Base-by-base conservation (phyloP, 30 jellyfish, hydroid and myxozoan species). In the Nemopilema nomurai region DNA sequence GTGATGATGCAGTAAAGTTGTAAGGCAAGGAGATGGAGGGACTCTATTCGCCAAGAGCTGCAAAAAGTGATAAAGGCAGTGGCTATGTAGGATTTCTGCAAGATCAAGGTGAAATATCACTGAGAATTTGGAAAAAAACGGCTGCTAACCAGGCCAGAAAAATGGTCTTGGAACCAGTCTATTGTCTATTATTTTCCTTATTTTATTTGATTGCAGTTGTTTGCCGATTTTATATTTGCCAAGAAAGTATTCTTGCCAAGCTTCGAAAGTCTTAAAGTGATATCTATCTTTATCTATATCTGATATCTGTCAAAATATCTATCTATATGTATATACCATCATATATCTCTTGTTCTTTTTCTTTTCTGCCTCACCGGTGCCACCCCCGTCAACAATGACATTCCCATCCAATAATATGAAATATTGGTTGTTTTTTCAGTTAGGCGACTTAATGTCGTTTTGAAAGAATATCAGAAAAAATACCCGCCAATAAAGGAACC, bases 391-490 rank as follows among this genome's bases (percentile, higher is more conserved):
- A n/a, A n/a, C n/a, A n/a, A n/a, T n/a, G n/a, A n/a, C n/a, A n/a
- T n/a, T n/a, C n/a, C n/a, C n/a, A n/a, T n/a, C n/a, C n/a, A n/a
- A n/a, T n/a, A n/a, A n/a, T n/a, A n/a, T n/a, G n/a, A n/a, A n/a
- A n/a, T n/a, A n/a, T n/a, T 13, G 57, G 16, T 51, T 65, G 27
- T 31, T 32, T 70, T 52, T 32, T 31, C 83, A 93, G 98, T 93
- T 9, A 66, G 89, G 51, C 77, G 98, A 74, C 82, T 93, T 30
- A 88, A 81, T 71, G 90, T 91, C 31, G 93, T 93, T 8, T 71
- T 93, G 9, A 82, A 71, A 64, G 97, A 89, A 80, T 93, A 93
- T 71, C 98, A 93, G 75, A 79, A 86, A 83, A 88, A 76, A 67
- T 93, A 88, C 70, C 85, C 89, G 1, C 96, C 96, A 7, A 52